Conservation (phyloP, 2,888 invertebrate genomes). For the Macaria liturata region DNA sequence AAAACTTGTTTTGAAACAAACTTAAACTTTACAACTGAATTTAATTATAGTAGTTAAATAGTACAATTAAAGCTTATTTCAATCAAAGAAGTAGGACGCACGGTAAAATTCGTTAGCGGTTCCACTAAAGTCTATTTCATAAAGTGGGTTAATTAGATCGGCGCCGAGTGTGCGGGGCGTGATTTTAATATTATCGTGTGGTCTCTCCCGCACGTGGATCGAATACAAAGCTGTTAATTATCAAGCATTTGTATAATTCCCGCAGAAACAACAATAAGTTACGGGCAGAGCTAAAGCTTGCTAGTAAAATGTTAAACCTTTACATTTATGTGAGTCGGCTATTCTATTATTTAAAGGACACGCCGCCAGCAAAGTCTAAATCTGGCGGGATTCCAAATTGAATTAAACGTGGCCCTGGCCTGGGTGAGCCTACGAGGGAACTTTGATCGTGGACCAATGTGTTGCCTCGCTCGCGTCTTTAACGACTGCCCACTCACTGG, state of each 20-base stretch:
- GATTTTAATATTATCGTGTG: constrained; percentile 29
- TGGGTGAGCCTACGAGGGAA: constrained; percentile 57
- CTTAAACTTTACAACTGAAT: neutral
- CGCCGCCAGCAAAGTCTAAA: constrained; percentile 70
- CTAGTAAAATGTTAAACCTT: constrained; percentile 54
- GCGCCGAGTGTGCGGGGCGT: constrained; percentile 22
- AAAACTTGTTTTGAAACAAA: no score
- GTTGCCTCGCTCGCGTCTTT: constrained; percentile 43
- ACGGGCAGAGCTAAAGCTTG: constrained; percentile 33
- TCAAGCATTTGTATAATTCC: constrained; percentile 28
- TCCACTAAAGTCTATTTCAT: constrained; percentile 27
- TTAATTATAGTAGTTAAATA: no score
- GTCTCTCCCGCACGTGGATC: constrained; percentile 23
- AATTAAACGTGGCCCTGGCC: constrained; percentile 67
- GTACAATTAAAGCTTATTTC: constrained; percentile 1
- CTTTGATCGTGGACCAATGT: constrained; percentile 65
- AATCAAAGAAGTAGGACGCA: constrained; percentile 13
- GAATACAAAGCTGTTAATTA: constrained; percentile 29
- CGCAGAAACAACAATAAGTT: constrained; percentile 33
- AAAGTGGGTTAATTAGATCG: constrained; percentile 29
- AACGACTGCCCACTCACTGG: constrained; percentile 29
- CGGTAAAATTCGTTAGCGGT: constrained; percentile 24
- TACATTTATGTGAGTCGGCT: constrained; percentile 59
- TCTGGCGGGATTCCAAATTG: constrained; percentile 77
- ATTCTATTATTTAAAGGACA: constrained; percentile 76